Base-by-base conservation (phyloP, 1,140 invertebrate species). In the Drosophila paulistorum region DNA sequence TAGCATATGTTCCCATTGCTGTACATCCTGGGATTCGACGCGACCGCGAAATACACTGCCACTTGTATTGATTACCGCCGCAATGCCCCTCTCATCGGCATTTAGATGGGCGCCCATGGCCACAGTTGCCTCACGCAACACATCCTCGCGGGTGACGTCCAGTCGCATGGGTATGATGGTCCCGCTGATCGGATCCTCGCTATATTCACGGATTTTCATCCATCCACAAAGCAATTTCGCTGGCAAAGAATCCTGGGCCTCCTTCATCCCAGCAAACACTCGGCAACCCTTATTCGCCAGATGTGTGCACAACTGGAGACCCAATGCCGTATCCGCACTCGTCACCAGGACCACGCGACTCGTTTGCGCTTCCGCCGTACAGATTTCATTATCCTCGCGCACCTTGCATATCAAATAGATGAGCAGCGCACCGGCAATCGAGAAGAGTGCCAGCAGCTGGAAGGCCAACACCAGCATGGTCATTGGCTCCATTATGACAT, bases 11-110 rank as follows among this genome's bases (percentile, higher is more conserved):
- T 97, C 96, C 96, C 96, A 96, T 80, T 96, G 95, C 1, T 94
- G 92, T 1, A 95, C 94, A 65, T 96, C 95, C 80, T 96, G 96
- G 62, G 93, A 93, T 65, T 96, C 95, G 35, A 96, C 93, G 26
- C 94, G 92, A n/a, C 95, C 94, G 65, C 95, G 93, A 90, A 95
- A 93, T 60, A 95, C 94, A 70, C 95, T 94, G 11, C 96, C 96
- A 10, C 95, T 96, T 1, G 96, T 97, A 90, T 97, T 96, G 51
- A 97, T 95, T 3, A 97, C 95, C 37, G 96, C 96, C 95, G 96
- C 96, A 62, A 97, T 94, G 74, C 96, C 96, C 82, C 96, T 96
- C 93, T 97, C 95, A 42, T 96, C 96, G 20, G 96, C 96, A 62
- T 96, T 96, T 69, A 97, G 92, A 93, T 96, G 96, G 41, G 96